Percentiles rank a stretch among this genome's conserved stretches.
These are phyloP conservation scores for Maccullochella peelii DNA, from an alignment of 2,113 vertebrate genomes.

Conservation along the genomic window DNA sequence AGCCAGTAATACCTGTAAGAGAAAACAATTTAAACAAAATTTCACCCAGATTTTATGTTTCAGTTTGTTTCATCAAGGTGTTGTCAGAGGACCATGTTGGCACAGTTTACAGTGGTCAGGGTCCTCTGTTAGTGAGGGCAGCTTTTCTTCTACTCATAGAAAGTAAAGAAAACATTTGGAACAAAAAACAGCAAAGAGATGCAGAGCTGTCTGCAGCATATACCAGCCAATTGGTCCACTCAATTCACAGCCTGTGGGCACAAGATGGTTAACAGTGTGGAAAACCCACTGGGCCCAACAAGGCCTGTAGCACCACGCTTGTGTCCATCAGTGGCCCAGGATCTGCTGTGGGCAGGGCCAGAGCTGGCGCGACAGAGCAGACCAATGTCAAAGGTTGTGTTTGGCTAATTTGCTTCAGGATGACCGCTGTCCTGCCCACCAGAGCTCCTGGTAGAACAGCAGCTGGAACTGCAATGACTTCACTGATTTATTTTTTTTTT, in stretches of 20 bases:
- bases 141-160: not conserved
- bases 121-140: not conserved
- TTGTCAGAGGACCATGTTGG: not conserved
- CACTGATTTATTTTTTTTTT: not conserved
- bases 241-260: slow-evolving; percentile 10
- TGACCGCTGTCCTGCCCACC: slow-evolving; percentile 11
- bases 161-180: not conserved
- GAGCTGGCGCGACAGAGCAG: slow-evolving; percentile 27
- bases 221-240: slow-evolving; percentile 5
- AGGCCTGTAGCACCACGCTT: slow-evolving; percentile 2
- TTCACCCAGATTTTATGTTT: not conserved
- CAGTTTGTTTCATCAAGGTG: not conserved
- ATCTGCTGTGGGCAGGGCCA: slow-evolving; percentile 19
- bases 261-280: slow-evolving; percentile 30
- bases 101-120: not conserved
- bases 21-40: not conserved
- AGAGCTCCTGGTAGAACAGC: slow-evolving; percentile 38
- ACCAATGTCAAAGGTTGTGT: slow-evolving; percentile 56
- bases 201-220: not conserved
- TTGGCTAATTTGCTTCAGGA: slow-evolving; percentile 48
- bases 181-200: not conserved
- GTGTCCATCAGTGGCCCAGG: slow-evolving; percentile 41
- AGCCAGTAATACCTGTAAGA: not conserved
- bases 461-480: slow-evolving; percentile 1
- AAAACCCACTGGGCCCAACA: slow-evolving; percentile 15